Conservation (phyloP, 2,113 vertebrate genomes). For the Oriolus oriolus region DNA sequence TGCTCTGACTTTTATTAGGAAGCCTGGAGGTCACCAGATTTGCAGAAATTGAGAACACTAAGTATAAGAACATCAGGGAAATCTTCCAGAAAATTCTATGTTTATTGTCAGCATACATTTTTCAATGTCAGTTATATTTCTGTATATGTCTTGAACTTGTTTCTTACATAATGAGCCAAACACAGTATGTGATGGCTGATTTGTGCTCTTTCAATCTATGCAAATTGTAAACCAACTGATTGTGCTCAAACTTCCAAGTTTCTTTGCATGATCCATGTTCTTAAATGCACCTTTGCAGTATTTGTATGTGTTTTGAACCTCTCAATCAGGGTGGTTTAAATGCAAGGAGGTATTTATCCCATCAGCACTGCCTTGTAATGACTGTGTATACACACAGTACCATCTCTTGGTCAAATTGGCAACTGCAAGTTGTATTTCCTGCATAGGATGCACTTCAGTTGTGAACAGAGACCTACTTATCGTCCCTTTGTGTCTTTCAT, state of each 20-base stretch:
- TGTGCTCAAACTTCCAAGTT: background rate
- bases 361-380: background rate
- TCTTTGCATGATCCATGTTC: background rate
- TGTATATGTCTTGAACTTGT: background rate
- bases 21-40: background rate
- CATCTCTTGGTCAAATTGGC: background rate
- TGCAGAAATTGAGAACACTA: background rate
- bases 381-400: background rate
- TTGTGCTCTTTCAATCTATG: background rate
- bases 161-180: background rate
- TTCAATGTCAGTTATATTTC: background rate
- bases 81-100: background rate
- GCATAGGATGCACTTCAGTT: rapidly evolving
- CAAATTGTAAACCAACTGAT: background rate
- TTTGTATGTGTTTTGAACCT: background rate
- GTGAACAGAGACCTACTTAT: background rate
- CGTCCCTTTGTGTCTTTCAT: background rate
- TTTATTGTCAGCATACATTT: background rate
- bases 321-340: background rate
- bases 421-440: background rate
- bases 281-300: background rate
- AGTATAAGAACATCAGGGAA: background rate
- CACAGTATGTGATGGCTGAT: background rate
- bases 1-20: background rate
- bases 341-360: background rate